These are phyloP conservation scores for Aphidoletes aphidimyza DNA, from an alignment of 2,888 invertebrate species.

Conservation along the genomic window DNA sequence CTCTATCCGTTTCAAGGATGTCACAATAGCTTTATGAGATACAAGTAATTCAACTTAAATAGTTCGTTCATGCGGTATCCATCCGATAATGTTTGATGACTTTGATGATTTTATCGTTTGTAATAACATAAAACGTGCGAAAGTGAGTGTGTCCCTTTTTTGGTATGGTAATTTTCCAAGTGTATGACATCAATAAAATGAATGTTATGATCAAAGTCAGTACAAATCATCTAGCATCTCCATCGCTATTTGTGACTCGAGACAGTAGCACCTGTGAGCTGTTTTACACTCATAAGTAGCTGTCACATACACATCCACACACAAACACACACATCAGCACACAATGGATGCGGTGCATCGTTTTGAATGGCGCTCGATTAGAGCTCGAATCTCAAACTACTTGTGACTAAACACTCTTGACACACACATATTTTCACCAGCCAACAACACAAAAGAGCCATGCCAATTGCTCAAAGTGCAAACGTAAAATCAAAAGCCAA, in stretches of 20 bases:
- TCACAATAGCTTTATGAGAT: not conserved
- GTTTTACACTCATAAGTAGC: no score
- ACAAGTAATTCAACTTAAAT: not conserved
- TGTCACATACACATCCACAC: no score
- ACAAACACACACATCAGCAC: no score
- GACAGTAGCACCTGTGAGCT: no score
- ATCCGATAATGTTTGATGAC: conserved; percentile 36
- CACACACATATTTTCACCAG: no score
- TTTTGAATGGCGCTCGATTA: no score
- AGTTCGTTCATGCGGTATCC: conserved; percentile 3
- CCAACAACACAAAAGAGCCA: no score
- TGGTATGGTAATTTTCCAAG: not conserved
- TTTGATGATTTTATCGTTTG: conserved; percentile 47
- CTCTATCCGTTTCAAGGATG: conserved; percentile 20
- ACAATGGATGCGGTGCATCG: no score
- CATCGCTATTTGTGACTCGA: no score
- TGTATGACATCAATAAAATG: not conserved
- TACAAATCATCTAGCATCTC: not conserved
- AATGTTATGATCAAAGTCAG: conserved; percentile 1
- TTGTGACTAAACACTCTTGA: not conserved
- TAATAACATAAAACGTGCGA: conserved; percentile 23
- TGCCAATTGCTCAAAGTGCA: not conserved
- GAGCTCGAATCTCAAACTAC: not conserved
- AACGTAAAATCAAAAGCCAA: not conserved
- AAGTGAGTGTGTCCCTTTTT: not conserved